Conservation (phyloP, 2,113 vertebrate genomes). For the Polypterus senegalus region DNA sequence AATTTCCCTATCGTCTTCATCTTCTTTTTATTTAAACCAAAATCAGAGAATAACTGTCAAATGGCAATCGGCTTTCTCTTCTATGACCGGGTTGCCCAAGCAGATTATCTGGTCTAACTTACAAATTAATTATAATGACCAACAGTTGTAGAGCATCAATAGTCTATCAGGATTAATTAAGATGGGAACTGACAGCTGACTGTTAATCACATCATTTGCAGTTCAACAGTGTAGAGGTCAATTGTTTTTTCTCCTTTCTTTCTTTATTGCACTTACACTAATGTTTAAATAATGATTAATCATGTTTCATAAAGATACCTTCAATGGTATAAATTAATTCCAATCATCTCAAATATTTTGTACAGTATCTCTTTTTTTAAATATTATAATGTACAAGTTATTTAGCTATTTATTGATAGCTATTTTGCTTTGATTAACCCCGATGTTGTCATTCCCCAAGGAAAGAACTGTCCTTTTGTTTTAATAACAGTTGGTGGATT, state of each 20-base stretch:
- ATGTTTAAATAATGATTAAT: no score
- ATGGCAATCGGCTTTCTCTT: slow-evolving; percentile 40
- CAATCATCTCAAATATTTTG: no score
- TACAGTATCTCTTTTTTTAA: no score
- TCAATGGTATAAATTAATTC: no score
- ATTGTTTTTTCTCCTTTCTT: slow-evolving; percentile 22
- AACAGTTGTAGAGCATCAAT: slow-evolving; percentile 88
- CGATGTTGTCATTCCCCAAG: slow-evolving; percentile 45
- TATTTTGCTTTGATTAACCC: slow-evolving; percentile 29
- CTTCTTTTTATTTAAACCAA: no score
- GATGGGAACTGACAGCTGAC: slow-evolving; percentile 79
- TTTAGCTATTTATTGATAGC: no score
- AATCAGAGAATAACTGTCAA: no score
- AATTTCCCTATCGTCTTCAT: no score
- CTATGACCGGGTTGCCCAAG: slow-evolving; percentile 71
- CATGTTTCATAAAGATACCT: no score
- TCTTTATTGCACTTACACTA: no score
- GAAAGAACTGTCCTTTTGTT: slow-evolving; percentile 49
- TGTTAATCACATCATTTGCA: slow-evolving; percentile 76
- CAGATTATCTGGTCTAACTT: slow-evolving; percentile 73
- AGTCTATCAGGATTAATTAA: slow-evolving; percentile 98
- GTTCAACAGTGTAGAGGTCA: slow-evolving; percentile 60
- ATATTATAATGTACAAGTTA: no score
- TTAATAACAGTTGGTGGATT: slow-evolving; percentile 28
- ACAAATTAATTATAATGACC: slow-evolving; percentile 91